Conservation (phyloP, 53 echinoderm and acorn worm genomes). For the Paracentrotus lividus region DNA sequence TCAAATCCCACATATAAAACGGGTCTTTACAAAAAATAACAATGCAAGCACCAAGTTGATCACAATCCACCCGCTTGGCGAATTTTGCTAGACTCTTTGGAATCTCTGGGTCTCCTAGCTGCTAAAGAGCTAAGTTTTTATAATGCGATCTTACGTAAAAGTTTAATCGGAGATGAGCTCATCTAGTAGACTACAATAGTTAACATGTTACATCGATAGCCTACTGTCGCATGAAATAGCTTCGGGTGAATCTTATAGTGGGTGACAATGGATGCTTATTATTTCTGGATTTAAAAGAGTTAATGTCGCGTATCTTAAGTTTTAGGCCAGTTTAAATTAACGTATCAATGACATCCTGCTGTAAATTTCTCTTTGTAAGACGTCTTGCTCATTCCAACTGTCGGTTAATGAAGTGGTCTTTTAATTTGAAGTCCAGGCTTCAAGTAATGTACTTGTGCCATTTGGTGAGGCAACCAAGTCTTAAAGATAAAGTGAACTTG, state of each 20-base stretch:
- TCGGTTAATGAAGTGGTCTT: too few species aligned
- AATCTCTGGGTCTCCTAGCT: conserved; percentile 31
- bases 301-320: background rate
- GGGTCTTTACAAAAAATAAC: background rate
- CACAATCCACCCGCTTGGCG: background rate
- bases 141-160: background rate
- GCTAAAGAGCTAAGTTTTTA: background rate
- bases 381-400: too few species aligned
- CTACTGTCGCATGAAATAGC: background rate
- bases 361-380: background rate
- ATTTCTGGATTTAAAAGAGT: background rate
- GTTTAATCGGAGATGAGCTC: background rate
- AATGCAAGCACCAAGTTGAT: conserved; percentile 49
- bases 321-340: background rate
- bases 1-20: conserved; percentile 52
- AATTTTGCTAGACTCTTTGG: background rate
- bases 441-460: too few species aligned
- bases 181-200: background rate
- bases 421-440: too few species aligned
- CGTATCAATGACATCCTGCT: background rate
- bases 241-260: background rate
- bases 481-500: too few species aligned
- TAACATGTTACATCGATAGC: background rate
- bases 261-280: background rate
- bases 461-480: too few species aligned